A percentile compares a stretch with the other conserved stretches of the same genome.
Conservation (phyloP, 2,888 invertebrate species). For the Melanostoma scalare region DNA sequence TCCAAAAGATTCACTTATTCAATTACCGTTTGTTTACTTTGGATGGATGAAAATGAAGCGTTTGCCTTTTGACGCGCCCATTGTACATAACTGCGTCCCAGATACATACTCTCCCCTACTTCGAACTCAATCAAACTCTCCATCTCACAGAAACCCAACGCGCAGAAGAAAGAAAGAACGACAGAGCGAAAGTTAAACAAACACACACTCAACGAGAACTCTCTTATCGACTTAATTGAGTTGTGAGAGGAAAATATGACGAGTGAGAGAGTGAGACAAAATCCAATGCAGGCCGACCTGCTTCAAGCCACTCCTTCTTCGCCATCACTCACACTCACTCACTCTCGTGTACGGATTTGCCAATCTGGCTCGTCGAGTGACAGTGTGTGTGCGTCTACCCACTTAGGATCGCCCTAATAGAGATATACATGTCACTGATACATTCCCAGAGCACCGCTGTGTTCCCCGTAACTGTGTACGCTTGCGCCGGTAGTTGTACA, state of each 20-base stretch:
- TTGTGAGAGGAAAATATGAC: slow-evolving; percentile 56
- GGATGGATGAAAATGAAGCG: slow-evolving; percentile 70
- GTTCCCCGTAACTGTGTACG: slow-evolving; percentile 44
- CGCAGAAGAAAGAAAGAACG: not conserved
- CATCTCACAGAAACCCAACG: not conserved
- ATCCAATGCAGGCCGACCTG: slow-evolving; percentile 9
- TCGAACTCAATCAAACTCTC: slow-evolving; percentile 21
- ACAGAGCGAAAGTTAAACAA: slow-evolving; percentile 25
- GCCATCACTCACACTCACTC: slow-evolving; percentile 3
- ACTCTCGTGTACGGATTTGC: slow-evolving; percentile 41
- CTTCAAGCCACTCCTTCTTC: slow-evolving; percentile 10
- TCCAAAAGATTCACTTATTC: slow-evolving; percentile 71
- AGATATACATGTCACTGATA: slow-evolving; percentile 65
- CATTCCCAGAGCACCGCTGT: slow-evolving; percentile 34
- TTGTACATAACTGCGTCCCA: slow-evolving; percentile 18
- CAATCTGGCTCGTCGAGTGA: slow-evolving; percentile 23
- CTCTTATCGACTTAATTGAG: slow-evolving; percentile 66
- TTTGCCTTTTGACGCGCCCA: slow-evolving; percentile 73
- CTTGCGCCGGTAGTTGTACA: slow-evolving; percentile 60
- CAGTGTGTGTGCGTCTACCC: slow-evolving; percentile 41
- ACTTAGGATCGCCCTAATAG: slow-evolving; percentile 59
- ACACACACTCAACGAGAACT: slow-evolving; percentile 24
- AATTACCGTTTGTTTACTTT: slow-evolving; percentile 73
- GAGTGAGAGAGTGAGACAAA: slow-evolving; percentile 39
- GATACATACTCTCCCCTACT: slow-evolving; percentile 42